Base-by-base conservation (phyloP, 2,113 vertebrate genomes). In the Xenus cinereus region DNA sequence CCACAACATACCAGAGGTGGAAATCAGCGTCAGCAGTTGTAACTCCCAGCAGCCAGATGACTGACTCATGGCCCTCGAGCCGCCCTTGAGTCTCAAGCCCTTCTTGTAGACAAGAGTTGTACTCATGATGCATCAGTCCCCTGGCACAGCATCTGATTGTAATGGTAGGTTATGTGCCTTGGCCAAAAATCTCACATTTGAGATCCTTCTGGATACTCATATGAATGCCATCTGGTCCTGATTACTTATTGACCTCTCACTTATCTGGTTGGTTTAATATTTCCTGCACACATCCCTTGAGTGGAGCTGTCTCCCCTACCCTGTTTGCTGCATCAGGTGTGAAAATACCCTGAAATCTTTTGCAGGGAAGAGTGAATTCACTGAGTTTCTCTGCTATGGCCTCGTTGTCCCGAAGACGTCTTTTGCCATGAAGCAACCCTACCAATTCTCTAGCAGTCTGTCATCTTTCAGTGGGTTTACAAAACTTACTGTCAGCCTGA, bases 1-100 rank as follows among this genome's bases (percentile, higher is more conserved):
- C 43, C 15, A 6, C 19, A 45, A 37, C 2, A 1, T 76, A 19
- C 35, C 39, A 59, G 69, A 37, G 24, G 6, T 62, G 17, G 28
- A 87, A 71, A 54, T 19, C 0, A 0, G 16, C 78, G 37, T 85
- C 48, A 32, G 45, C 1, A 1, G 22, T 35, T 2, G 37, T 50
- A 46, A 37, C 4, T 94, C 35, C 35, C 48, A 64, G 43, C 28
- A 72, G 43, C 32, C 35, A 73, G n/a, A 35, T 0, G 0, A 35
- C 21, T 1, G 10, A 15, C 66, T 76, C 9, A 0, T 14, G 11
- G 53, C 35, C 22, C 30, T 71, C 1, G 0, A 37, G 59, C 35
- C 57, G 26, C 37, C 43, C 74, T 62, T 48, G 48, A 48, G 48
- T 48, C 54, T 62, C 48, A 51, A 80, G 33, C 8, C 45, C 21